Base-by-base conservation (phyloP, 1,140 invertebrate species). In the Formica selysi region DNA sequence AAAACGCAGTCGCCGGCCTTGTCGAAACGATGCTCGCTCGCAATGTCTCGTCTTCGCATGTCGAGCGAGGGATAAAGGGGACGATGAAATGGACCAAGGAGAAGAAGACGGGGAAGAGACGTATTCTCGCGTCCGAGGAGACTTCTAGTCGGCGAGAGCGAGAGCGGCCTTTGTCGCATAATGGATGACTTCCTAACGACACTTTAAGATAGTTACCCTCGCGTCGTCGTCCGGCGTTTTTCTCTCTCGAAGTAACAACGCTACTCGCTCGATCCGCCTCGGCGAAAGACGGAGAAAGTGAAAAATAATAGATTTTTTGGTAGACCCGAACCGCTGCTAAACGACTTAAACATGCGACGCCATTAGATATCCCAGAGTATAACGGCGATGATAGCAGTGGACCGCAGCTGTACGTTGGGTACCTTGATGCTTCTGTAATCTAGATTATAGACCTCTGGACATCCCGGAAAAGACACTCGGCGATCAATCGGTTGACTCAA, bases 181-280 rank as follows among this genome's bases (percentile, higher is more conserved):
- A 93, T 93, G 93, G 93, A 93, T 93, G 92, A 93, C 93, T 93
- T 93, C 92, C 92, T 93, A 93, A 93, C 93, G 93, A 93, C 93
- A 93, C 92, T 93, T 93, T 93, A 93, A 93, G 92, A 93, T 92
- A 93, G 92, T 93, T 93, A 83, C 92, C 89, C 92, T 86, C 90
- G 89, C 87, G 73, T 91, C 87, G 76, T 90, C 76, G 71, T 51
- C 26, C 87, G 19, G 32, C 88, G 89, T 92, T 92, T 91, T 92
- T 91, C 87, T 86, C 16, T 62, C 64, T 26, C 65, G 44, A 48
- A 44, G 85, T 80, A 54, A 59, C 86, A 73, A 61, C 59, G 76
- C 38, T 67, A 64, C 67, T 57, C 79, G 80, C 85, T 74, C 70
- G 62, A 51, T 85, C 59, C 84, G 70, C 26, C 61, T 57, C 22